phyloP scores from a whole-genome alignment of 2,797 vertebrate species.

The Acanthopagrus latus region DNA sequence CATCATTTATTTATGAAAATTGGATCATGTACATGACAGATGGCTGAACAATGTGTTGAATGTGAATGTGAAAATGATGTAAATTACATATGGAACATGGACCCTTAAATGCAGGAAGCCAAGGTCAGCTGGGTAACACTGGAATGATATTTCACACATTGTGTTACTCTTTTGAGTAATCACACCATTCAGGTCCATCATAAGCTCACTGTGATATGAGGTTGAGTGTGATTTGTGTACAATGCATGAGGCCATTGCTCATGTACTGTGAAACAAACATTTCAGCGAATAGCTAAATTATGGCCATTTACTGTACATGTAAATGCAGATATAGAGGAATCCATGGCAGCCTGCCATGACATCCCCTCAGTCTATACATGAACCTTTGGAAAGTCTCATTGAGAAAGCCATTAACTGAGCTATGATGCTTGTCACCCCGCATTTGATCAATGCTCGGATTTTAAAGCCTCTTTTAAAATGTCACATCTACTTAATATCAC shows the following conservation, averaged over 20 bases:
- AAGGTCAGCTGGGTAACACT: conserved; percentile 2
- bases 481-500: conserved; percentile 78
- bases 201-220: background rate
- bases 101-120: background rate
- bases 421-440: conserved; percentile 74
- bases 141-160: background rate
- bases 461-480: conserved; percentile 80
- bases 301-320: conserved; percentile 15
- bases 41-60: background rate
- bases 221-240: conserved; percentile 10
- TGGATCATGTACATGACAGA: background rate
- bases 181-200: conserved; percentile 2
- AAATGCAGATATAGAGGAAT: conserved; percentile 39
- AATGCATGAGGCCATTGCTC: conserved; percentile 8
- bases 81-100: background rate
- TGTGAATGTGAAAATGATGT: background rate
- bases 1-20: background rate
- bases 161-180: background rate
- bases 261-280: conserved; percentile 17
- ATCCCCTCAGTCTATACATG: conserved; percentile 41
- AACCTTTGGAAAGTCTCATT: conserved; percentile 56
- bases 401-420: conserved; percentile 69
- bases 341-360: conserved; percentile 19
- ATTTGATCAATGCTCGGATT: conserved; percentile 74
- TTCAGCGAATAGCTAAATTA: conserved; percentile 30